Conservation (phyloP, 2,888 invertebrate species). For the Lasioglossum malachurum region DNA sequence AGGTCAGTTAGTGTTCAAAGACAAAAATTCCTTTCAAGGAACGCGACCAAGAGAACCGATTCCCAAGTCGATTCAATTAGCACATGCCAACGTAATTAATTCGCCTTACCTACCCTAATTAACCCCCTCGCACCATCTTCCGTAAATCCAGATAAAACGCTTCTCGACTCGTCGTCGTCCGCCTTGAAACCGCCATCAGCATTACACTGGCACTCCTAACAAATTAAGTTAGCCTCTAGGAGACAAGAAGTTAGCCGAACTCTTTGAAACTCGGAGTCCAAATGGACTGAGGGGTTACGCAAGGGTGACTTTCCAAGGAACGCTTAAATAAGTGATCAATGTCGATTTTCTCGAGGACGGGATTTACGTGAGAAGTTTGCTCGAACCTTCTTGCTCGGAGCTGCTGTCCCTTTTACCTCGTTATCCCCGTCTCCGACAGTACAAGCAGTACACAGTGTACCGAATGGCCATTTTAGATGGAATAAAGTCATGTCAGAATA, state of each 20-base stretch:
- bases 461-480: no score
- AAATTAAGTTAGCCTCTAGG: neutral
- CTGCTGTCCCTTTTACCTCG: neutral
- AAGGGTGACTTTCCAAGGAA: neutral
- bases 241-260: neutral
- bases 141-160: neutral
- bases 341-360: neutral
- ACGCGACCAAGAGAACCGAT: no score
- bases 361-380: neutral
- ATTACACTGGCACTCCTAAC: neutral
- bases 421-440: neutral
- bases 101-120: no score
- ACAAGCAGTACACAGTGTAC: neutral
- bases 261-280: neutral
- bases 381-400: neutral
- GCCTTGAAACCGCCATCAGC: neutral
- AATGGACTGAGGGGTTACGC: neutral
- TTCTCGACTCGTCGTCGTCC: neutral
- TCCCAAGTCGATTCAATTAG: no score
- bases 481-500: no score
- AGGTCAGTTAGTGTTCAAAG: no score
- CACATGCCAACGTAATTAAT: neutral
- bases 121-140: neutral
- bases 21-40: no score
- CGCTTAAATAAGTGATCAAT: constrained; percentile 1